Base-by-base conservation (phyloP, 2,888 invertebrate genomes). In the Calameuta filiformis region DNA sequence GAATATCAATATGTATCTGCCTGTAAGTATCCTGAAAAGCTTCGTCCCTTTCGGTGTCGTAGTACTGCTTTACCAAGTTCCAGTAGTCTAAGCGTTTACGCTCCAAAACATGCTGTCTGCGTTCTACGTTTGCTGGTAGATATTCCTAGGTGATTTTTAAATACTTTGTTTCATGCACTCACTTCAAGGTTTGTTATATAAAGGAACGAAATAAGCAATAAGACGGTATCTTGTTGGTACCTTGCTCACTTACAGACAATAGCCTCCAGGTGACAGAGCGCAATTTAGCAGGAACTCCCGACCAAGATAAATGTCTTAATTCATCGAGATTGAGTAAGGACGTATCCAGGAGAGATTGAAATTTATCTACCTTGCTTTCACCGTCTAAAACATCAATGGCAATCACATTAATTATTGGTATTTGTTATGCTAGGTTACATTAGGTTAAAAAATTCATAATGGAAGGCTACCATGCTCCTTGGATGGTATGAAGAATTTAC, bases 1-100 rank as follows among this genome's bases (percentile, higher is more conserved):
- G 99, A 92, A 99, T 98, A 92, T 99, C 99, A 88, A 99, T 99
- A 92, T 99, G 98, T 92, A 99, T 99, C 95, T 95, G 93, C 77
- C 91, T 89, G 93, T 98, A 99, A 34, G 98, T 99, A 89, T 99
- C 99, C 91, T 96, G 95, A 90, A 97, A 96, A 77, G 94, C 94
- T 91, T 97, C 97, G 89, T 98, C 97, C 87, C 96, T 94, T 86
- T 98, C 96, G 0, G 97, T 96, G 88, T 97, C 97, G 92, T 98
- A 99, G 93, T 99, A 99, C 92, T 99, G 98, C 83, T 96, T 95
- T 33, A 99, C 97, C 86, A 98, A 95, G 91, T 97, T 97, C 94
- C 97, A 97, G 93, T 99, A 99, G 91, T 99, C 99, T 79, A 97
- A 95, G 30, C 99, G 94, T 93, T 99, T 99, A 77, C 98, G 93